A percentile compares a stretch with the other conserved stretches of the same genome.
Conservation (phyloP, 2,113 vertebrate species). For the Etia nguti region DNA sequence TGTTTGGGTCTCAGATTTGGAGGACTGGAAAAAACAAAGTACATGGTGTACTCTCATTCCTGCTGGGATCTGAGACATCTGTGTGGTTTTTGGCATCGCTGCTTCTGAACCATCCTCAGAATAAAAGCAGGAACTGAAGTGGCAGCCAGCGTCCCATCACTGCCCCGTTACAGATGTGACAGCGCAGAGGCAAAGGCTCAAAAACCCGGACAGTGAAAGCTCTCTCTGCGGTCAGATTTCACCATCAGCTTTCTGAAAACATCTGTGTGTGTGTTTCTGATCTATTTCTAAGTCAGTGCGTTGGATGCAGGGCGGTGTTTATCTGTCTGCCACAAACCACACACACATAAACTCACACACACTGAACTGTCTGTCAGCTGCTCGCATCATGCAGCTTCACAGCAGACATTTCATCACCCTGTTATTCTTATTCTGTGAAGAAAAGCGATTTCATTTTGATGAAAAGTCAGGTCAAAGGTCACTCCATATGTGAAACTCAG, state of each 20-base stretch:
- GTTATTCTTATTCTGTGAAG: not conserved
- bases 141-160: accelerated
- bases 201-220: not conserved
- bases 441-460: not conserved
- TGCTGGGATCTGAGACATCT: not conserved
- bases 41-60: not conserved
- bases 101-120: not conserved
- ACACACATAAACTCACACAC: not conserved
- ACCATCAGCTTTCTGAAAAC: not conserved
- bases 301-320: not conserved
- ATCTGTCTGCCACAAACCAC: not conserved
- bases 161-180: not conserved
- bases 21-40: not conserved
- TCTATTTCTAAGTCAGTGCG: not conserved
- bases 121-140: not conserved
- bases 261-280: not conserved
- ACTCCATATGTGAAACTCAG: too few relatives aligned
- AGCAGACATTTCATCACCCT: not conserved
- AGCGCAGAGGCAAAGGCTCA: not conserved
- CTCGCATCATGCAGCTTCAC: accelerated
- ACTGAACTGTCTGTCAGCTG: not conserved
- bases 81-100: not conserved
- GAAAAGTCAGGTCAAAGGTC: too few relatives aligned
- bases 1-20: not conserved
- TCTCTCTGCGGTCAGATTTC: not conserved